Evolutionary conservation across 1,140 invertebrate genomes (phyloP), one percentile per base, ranked within the genome.

Genomic region (Adelges cooleyi): DNA sequence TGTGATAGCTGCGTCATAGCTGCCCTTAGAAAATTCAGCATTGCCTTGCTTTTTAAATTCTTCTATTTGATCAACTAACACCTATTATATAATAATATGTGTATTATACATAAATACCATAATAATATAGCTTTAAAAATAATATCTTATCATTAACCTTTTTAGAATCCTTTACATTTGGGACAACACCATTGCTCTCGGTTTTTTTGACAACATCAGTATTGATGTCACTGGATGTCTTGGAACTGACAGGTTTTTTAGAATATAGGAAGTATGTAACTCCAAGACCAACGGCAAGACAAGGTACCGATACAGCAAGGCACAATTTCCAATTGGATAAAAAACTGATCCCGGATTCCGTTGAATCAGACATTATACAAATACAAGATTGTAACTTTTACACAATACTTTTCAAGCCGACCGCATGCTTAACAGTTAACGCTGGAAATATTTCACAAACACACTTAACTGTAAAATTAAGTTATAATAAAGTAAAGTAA

Each of bases 1-100:
- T 48, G 79, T 76, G 54, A 96, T 90, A 11, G 95, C 94, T 72
- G 92, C 85, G 69, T 91, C 85, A 74, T 86, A 97, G 72, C 91
- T 87, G 29, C 85, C 86, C 62, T 79, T 82, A 74, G 87, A 89
- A 73, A 95, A 98, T 70, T 83, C 82, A 69, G 83, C 80, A 75
- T 98, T 98, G 40, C 95, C 95, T 75, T 86, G 82, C 67, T 82
- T 84, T 77, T 98, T 98, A 67, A 83, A 82, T 1, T 68, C 67
- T 46, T 65, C 56, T 15, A 62, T 25, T 20, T 33, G 25, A 15
- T 62, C 42, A 5, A 23, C 8, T 3, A 20, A 10, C 15, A 17
- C 22, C 54, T 59, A 33, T 33, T 6, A 5, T 6, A 33, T 6
- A 33, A 33, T 33, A 5, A 33, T 33, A 6, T 33, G n/a, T n/a